These are phyloP conservation scores for Macrosteles quadrilineatus DNA, from an alignment of 1,140 invertebrate genomes.

Conservation along the genomic window DNA sequence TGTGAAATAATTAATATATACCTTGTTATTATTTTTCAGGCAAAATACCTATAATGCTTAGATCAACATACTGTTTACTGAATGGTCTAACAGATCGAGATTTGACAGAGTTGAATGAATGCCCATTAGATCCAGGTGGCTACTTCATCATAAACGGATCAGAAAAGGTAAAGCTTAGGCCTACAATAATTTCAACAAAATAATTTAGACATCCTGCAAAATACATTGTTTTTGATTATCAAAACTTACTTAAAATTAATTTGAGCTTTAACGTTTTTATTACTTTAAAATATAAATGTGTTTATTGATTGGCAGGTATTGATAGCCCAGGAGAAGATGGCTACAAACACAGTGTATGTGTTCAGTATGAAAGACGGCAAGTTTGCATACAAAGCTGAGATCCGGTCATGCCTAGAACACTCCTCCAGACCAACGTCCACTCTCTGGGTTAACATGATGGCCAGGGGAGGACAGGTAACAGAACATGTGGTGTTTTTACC, in stretches of 20 bases:
- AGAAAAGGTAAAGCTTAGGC: conserved; percentile 71
- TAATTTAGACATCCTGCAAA: too few relatives aligned
- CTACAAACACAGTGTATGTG: conserved; percentile 99
- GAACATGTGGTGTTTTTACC: too few relatives aligned
- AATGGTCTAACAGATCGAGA: conserved; percentile 95
- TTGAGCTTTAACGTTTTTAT: too few relatives aligned
- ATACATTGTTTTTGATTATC: too few relatives aligned
- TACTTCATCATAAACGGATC: conserved; percentile 97
- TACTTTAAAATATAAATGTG: not conserved
- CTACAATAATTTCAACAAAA: too few relatives aligned
- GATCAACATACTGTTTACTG: conserved; percentile 95
- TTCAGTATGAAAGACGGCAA: conserved; percentile 99
- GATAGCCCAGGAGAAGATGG: conserved; percentile 99
- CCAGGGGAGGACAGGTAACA: conserved; percentile 80
- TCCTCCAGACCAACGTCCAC: conserved; percentile 90
- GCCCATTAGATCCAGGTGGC: conserved; percentile 96
- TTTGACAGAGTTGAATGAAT: conserved; percentile 98
- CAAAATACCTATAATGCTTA: conserved; percentile 98
- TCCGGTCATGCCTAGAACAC: conserved; percentile 95
- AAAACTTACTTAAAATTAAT: too few relatives aligned
- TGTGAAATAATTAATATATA: too few relatives aligned
- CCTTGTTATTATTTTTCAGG: conserved; percentile 45
- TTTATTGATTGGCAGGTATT: conserved; percentile 58
- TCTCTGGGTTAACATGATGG: conserved; percentile 99
- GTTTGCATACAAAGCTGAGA: conserved; percentile 97